phyloP scores from a whole-genome alignment of 2,888 invertebrate genomes.

The Chrysolina americana region DNA sequence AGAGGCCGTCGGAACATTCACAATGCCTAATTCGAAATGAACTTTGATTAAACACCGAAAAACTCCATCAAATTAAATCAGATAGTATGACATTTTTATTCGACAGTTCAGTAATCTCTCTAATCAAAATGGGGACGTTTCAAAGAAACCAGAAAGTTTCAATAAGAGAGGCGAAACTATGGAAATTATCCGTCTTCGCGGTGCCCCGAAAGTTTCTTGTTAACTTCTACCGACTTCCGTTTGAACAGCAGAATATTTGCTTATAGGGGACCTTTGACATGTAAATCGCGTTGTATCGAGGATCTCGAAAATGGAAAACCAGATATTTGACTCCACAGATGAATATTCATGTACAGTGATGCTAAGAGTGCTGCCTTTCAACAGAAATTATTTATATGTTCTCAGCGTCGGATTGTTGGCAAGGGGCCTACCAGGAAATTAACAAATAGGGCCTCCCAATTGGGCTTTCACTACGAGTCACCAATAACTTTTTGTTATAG shows the following conservation, averaged over 20 bases:
- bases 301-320: not conserved
- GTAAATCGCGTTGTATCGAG: not conserved
- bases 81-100: not conserved
- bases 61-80: too few species aligned
- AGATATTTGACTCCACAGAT: not conserved
- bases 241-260: slow-evolving; percentile 11
- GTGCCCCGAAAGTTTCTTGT: slow-evolving; percentile 2
- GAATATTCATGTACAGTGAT: slow-evolving; percentile 4
- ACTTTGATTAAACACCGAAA: too few species aligned
- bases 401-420: too few species aligned
- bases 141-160: not conserved
- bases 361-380: too few species aligned
- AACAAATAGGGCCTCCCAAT: too few species aligned
- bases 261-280: slow-evolving; percentile 3
- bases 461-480: too few species aligned
- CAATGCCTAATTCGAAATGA: too few species aligned
- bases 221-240: not conserved
- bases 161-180: not conserved
- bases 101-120: not conserved
- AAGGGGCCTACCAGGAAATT: too few species aligned
- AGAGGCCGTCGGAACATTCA: too few species aligned
- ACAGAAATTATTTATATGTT: too few species aligned
- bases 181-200: not conserved
- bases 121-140: not conserved
- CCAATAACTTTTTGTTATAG: too few species aligned